phyloP scores from a whole-genome alignment of 2,888 invertebrate genomes.

The Cosmopolites sordidus region DNA sequence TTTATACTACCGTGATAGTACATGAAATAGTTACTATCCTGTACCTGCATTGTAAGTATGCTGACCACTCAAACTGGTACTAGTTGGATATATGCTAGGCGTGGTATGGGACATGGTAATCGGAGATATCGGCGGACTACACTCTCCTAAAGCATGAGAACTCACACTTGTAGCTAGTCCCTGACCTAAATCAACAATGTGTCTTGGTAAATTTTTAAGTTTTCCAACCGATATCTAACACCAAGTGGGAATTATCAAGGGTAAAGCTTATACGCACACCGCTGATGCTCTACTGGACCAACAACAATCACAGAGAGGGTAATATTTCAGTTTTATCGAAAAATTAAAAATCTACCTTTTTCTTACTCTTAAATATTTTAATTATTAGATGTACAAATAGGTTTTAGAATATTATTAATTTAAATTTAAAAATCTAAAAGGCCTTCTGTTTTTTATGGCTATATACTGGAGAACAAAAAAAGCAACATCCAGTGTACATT shows the following conservation, averaged over 20 bases:
- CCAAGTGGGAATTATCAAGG: background rate
- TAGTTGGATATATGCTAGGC: constrained; percentile 53
- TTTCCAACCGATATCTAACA: background rate
- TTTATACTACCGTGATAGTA: no score
- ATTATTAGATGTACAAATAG: no score
- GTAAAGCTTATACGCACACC: background rate
- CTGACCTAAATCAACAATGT: constrained; percentile 38
- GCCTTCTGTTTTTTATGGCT: no score
- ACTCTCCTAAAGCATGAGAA: constrained; percentile 65
- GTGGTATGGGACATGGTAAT: constrained; percentile 50
- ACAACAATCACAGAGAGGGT: no score
- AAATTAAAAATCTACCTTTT: no score
- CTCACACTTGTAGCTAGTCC: constrained; percentile 66
- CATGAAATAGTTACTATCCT: background rate
- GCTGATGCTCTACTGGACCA: no score
- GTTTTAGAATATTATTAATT: no score
- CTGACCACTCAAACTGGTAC: constrained; percentile 48
- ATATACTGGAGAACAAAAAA: no score
- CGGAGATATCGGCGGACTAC: constrained; percentile 55
- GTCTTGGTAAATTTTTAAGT: constrained; percentile 3
- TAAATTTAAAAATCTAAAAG: no score
- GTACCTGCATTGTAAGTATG: constrained; percentile 27
- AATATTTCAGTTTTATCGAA: no score
- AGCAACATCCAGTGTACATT: no score
- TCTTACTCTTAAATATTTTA: no score